Evolutionary conservation across 2,113 vertebrate genomes (phyloP), one percentile per base, ranked within the genome.

Genomic region (Charina bottae): DNA sequence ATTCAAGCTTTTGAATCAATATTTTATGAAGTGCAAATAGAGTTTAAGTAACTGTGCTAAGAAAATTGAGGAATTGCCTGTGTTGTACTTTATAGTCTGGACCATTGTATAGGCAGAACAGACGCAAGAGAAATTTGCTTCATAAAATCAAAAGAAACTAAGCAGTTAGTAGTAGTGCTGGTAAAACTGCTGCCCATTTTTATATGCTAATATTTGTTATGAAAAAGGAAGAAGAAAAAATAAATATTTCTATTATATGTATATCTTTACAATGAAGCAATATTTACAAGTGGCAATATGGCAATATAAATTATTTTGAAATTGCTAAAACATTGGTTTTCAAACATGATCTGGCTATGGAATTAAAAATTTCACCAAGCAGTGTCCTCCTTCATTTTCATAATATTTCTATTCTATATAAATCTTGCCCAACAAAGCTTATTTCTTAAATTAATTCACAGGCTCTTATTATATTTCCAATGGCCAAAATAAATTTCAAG

Each of bases 11-110:
- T 90, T 93, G 93, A 95, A 92, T 90, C 84, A 0, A 88, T 94
- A 92, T 93, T 95, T 94, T 93, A 94, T 90, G 89, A 88, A 84
- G 94, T 93, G 90, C 88, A 95, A 95, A 95, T 88, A 94, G 90
- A 88, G 84, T 53, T 46, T 92, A 92, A 96, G 92, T 91, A 92
- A 64, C 78, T 92, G 89, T 94, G 93, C 83, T 88, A 90, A 60
- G 92, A 85, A 92, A 91, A 90, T 92, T 28, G 2, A 85, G 59
- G 58, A 42, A 88, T 91, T 93, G 85, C 6, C 24, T 90, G 93
- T 92, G 93, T 89, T 85, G 88, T 90, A 49, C 92, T 85, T 88
- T 87, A 53, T 68, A 53, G 90, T 85, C 55, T 91, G 89, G 93
- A 55, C 6, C 60, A 86, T 33, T 56, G 88, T 19, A 15, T 68